phyloP scores from a whole-genome alignment of 1,140 invertebrate species.

The Scaptomyza pallida region DNA sequence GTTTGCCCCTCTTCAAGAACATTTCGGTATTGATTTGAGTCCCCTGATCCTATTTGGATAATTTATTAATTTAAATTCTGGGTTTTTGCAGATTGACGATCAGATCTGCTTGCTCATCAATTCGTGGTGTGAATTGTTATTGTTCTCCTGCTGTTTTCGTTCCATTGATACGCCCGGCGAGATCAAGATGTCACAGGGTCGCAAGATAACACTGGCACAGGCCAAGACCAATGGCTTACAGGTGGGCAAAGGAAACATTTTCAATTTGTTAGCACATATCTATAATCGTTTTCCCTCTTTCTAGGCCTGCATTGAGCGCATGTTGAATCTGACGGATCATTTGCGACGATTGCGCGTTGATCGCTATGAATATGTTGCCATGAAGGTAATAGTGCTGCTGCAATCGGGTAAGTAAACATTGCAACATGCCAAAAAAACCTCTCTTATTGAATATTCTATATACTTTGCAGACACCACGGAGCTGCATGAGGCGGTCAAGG shows the following conservation, averaged over 20 bases:
- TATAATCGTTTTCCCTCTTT: conserved; percentile 2
- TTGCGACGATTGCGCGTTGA: conserved; percentile 95
- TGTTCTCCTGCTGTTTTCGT: conserved; percentile 96
- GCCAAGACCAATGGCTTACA: conserved; percentile 85
- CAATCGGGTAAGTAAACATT: conserved; percentile 90
- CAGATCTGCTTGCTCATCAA: conserved; percentile 98
- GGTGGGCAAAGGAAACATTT: too few species aligned
- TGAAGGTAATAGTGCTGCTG: conserved; percentile 97
- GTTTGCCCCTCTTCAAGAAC: conserved; percentile 97
- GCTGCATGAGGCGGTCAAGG: conserved; percentile 95
- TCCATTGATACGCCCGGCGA: conserved; percentile 94
- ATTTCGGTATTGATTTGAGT: conserved; percentile 92
- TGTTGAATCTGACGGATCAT: conserved; percentile 97
- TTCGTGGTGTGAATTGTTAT: conserved; percentile 97
- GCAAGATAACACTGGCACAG: conserved; percentile 89
- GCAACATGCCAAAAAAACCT: background rate
- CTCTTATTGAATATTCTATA: background rate
- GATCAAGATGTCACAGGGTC: conserved; percentile 91
- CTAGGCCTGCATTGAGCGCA: conserved; percentile 93
- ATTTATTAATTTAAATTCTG: too few species aligned
- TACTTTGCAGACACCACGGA: conserved; percentile 92
- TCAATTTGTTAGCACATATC: background rate
- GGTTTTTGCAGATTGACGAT: conserved; percentile 95
- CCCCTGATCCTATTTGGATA: too few species aligned
- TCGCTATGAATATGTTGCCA: conserved; percentile 97